Base-by-base conservation (phyloP, 2,888 invertebrate species). In the Thymelicus lineola region DNA sequence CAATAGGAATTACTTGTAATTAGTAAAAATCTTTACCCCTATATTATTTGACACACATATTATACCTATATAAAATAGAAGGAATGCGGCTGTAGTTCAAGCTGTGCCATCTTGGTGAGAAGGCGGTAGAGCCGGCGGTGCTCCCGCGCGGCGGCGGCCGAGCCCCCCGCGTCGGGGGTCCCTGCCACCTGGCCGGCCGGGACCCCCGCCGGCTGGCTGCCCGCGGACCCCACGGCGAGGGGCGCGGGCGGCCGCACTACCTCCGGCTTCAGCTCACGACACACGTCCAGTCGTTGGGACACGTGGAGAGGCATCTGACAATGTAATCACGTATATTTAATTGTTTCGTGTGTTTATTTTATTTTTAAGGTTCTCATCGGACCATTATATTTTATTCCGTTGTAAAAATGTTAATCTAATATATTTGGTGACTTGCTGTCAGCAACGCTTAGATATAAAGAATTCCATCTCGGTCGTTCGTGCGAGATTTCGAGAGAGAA, bases 71-170 rank as follows among this genome's bases (percentile, higher is more conserved):
- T 91, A 70, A 90, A 90, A 77, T 92, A 92, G 80, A 92, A 92
- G 58, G 86, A 87, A 69, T 89, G 89, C 36, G 92, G 92, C 71
- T 93, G 93, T 71, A 93, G 77, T 67, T 99, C 99, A 67, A 99
- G 97, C 93, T 99, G 99, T 6, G 98, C 98, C 97, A 99, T 98
- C 94, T 99, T 99, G 86, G 99, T 98, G 86, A 99, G 98, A 73
- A 99, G 95, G 63, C 98, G 95, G 88, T 98, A 98, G 69, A 99
- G 94, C 97, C 99, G 98, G 77, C 97, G 96, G 74, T 93, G 93
- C 0, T 88, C 90, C 12, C 88, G 85, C n/a, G 91, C 90, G 83
- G 98, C 98, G 87, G 97, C 97, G 15, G 86, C 97, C 97, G 63
- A 20, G 59, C 15, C 20, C 46, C 58, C 64, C 70, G 66, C 17